phyloP scores from a whole-genome alignment of 2,888 invertebrate species.

The Eulithis prunata region DNA sequence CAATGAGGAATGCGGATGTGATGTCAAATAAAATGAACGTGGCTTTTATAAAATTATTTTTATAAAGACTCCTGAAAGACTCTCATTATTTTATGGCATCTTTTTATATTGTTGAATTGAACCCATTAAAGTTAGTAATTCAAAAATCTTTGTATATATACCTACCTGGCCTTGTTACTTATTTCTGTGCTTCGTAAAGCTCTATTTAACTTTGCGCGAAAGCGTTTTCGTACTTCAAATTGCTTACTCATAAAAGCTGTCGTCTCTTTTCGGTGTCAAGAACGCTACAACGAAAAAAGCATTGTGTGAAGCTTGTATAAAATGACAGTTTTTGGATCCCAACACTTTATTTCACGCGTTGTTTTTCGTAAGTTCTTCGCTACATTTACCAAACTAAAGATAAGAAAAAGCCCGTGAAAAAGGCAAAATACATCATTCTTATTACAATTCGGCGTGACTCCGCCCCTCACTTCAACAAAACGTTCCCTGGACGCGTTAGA shows the following conservation, averaged over 20 bases:
- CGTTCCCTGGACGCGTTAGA: slow-evolving; percentile 44
- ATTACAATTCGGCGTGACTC: slow-evolving; percentile 42
- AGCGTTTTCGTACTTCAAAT: no score
- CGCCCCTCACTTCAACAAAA: slow-evolving; percentile 42
- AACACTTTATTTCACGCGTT: not conserved
- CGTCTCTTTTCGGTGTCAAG: not conserved
- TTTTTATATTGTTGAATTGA: no score
- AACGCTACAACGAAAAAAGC: not conserved
- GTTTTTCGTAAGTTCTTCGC: not conserved
- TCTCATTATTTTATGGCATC: no score
- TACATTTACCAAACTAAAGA: slow-evolving; percentile 1
- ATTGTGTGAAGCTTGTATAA: not conserved
- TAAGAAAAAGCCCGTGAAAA: slow-evolving; percentile 24
- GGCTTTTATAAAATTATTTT: slow-evolving; percentile 1
- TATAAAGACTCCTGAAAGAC: not conserved
- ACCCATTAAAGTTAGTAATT: no score
- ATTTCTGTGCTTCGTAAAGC: no score
- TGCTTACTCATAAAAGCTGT: no score
- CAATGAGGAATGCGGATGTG: slow-evolving; percentile 16
- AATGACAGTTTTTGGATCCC: slow-evolving; percentile 1
- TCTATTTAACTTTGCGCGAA: no score
- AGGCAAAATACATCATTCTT: slow-evolving; percentile 37
- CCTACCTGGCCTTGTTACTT: no score
- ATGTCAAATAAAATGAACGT: slow-evolving; percentile 12
- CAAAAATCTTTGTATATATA: no score